phyloP scores from a whole-genome alignment of 2,888 invertebrate species.

The Anoncus sp. region DNA sequence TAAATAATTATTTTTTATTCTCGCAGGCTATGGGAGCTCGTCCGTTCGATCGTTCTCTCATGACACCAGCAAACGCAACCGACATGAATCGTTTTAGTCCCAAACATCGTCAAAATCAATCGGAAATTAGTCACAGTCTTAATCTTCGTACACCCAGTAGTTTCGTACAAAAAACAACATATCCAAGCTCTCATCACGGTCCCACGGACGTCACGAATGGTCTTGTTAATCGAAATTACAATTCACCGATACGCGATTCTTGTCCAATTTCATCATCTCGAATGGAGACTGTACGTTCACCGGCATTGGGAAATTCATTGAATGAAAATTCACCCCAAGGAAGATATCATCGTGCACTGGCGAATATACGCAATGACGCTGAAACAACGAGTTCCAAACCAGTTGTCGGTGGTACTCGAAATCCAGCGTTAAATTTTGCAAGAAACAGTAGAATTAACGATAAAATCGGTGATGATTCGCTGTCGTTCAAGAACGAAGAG shows the following conservation, averaged over 20 bases:
- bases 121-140: slow-evolving; percentile 52
- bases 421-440: slow-evolving; percentile 55
- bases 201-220: slow-evolving; percentile 20
- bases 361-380: slow-evolving; percentile 64
- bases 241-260: slow-evolving; percentile 12
- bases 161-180: slow-evolving; percentile 72
- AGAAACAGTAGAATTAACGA: slow-evolving; percentile 33
- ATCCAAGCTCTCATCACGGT: slow-evolving; percentile 8
- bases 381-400: slow-evolving; percentile 61
- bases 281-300: slow-evolving; percentile 52
- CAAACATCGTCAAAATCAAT: slow-evolving; percentile 67
- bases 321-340: slow-evolving; percentile 62
- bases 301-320: slow-evolving; percentile 50
- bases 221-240: slow-evolving; percentile 3
- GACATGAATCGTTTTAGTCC: slow-evolving; percentile 76
- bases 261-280: slow-evolving; percentile 42
- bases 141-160: slow-evolving; percentile 80
- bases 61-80: slow-evolving; percentile 77
- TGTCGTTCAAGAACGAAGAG: not conserved
- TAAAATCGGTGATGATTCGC: not conserved
- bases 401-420: slow-evolving; percentile 48
- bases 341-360: slow-evolving; percentile 70
- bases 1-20: slow-evolving; percentile 19
- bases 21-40: slow-evolving; percentile 75
- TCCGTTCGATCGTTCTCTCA: slow-evolving; percentile 75